A percentile compares a stretch with the other conserved stretches of the same genome.
Evolutionary conservation across 1,140 invertebrate species (phyloP).

Genomic region (Drosophila rufa): DNA sequence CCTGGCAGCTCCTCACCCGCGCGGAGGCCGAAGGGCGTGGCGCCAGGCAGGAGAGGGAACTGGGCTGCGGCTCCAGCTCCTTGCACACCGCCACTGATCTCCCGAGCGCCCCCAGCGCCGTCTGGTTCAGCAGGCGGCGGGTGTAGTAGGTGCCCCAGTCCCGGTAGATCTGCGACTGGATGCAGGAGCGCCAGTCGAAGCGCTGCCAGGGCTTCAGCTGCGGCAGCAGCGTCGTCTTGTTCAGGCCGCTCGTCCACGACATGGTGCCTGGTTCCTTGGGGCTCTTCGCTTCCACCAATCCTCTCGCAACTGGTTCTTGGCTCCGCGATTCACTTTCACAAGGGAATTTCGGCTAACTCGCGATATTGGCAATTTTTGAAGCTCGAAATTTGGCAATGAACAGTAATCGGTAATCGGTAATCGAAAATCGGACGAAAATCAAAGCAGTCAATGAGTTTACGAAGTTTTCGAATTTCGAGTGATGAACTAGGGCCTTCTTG

Average conservation of each 20-base stretch:
- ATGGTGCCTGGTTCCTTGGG: neutral
- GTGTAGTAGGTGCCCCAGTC: conserved; percentile 59
- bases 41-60: neutral
- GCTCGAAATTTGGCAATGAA: neutral
- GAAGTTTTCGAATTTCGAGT: conserved; percentile 2
- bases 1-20: neutral
- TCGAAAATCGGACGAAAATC: no score
- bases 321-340: neutral
- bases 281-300: neutral
- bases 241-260: conserved; percentile 18
- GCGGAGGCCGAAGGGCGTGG: neutral
- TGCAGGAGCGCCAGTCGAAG: conserved; percentile 46
- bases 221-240: conserved; percentile 2
- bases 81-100: conserved; percentile 29
- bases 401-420: neutral
- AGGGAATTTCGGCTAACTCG: neutral
- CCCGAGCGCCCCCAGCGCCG: conserved; percentile 22
- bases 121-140: conserved; percentile 4
- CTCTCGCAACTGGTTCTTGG: neutral
- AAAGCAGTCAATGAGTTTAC: no score
- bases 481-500: no score
- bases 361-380: neutral
- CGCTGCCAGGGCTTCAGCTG: conserved; percentile 55
- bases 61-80: neutral
- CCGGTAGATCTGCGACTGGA: conserved; percentile 37